These are phyloP conservation scores for Autographa gamma DNA, from an alignment of 2,888 invertebrate genomes.

Conservation along the genomic window DNA sequence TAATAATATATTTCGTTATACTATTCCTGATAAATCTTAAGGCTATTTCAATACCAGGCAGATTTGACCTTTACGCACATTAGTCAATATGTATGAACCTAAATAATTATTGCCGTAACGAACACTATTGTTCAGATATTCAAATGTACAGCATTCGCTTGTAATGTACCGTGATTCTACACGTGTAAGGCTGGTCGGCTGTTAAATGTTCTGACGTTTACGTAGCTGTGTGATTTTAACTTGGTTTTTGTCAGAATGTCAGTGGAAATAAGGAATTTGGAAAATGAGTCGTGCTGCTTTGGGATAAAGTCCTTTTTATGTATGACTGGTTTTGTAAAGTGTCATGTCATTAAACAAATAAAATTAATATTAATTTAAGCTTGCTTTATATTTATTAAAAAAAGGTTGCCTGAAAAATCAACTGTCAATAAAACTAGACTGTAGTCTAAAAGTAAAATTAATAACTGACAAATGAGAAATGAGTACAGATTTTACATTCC, in stretches of 20 bases:
- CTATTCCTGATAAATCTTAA: background rate
- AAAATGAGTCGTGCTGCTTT: background rate
- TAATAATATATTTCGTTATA: too few relatives aligned
- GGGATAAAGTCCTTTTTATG: background rate
- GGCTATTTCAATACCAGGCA: background rate
- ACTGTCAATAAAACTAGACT: too few relatives aligned
- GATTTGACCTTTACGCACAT: background rate
- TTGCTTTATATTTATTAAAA: too few relatives aligned
- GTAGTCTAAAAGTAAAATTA: too few relatives aligned
- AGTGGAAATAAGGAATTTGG: too few relatives aligned
- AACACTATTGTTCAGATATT: slow-evolving; percentile 37
- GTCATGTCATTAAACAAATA: too few relatives aligned
- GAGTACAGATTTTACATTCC: too few relatives aligned
- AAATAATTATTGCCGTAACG: slow-evolving; percentile 16
- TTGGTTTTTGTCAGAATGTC: background rate
- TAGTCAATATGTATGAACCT: background rate
- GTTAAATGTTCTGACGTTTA: slow-evolving; percentile 3
- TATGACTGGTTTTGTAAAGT: background rate
- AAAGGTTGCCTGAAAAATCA: too few relatives aligned
- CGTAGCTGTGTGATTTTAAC: background rate
- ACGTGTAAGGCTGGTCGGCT: slow-evolving; percentile 7
- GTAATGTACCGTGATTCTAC: slow-evolving; percentile 9
- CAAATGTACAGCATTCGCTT: slow-evolving; percentile 23
- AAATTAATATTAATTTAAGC: too few relatives aligned
- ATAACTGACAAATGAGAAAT: too few relatives aligned